Evolutionary conservation across 2,113 vertebrate species (phyloP).

Genomic region (Egretta garzetta): DNA sequence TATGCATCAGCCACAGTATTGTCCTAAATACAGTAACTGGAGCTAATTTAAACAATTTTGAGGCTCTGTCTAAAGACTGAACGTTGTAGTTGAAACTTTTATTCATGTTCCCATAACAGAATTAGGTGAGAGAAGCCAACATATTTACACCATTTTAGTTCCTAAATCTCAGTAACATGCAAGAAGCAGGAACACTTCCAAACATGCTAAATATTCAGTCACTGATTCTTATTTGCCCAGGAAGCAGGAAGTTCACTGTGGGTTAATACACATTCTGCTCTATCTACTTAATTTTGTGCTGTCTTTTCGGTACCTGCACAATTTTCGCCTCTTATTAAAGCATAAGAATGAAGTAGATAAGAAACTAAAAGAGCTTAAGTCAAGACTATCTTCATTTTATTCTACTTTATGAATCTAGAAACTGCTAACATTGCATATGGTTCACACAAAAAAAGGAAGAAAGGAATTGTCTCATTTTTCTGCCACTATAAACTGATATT

Average conservation of each 20-base stretch:
- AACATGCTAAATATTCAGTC: neutral
- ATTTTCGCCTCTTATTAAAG: neutral
- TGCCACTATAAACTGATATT: neutral
- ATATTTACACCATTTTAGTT: neutral
- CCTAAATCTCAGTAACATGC: neutral
- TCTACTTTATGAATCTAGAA: neutral
- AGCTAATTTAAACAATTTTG: neutral
- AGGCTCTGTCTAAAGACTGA: neutral
- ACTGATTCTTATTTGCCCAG: neutral
- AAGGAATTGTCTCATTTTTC: neutral
- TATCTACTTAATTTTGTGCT: neutral
- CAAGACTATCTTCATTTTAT: neutral
- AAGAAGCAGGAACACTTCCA: neutral
- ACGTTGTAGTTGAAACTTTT: neutral
- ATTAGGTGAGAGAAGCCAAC: neutral
- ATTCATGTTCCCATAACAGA: neutral
- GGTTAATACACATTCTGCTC: neutral
- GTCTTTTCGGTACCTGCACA: neutral
- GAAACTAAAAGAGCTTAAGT: neutral
- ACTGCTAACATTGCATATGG: neutral
- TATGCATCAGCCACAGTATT: neutral
- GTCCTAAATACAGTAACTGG: neutral
- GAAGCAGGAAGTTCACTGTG: neutral
- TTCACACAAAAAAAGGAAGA: neutral
- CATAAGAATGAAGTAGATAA: neutral